These are phyloP conservation scores for Ictalurus furcatus DNA, from an alignment of 2,113 vertebrate genomes.

Conservation along the genomic window DNA sequence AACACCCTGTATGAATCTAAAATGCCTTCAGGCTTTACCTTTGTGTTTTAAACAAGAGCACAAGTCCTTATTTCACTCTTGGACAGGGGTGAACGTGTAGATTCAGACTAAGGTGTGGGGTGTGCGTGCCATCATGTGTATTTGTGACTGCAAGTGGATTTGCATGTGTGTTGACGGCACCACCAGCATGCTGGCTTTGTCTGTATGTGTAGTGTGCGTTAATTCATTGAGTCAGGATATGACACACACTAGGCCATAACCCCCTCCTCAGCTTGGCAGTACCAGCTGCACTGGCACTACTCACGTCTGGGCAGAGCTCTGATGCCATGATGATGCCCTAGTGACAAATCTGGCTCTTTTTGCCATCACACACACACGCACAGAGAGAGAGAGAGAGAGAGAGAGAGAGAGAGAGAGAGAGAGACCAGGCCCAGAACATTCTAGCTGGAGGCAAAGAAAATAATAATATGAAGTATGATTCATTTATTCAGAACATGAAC, in stretches of 20 bases:
- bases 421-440: conserved; percentile 3
- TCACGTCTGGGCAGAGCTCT: conserved; percentile 25
- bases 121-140: background rate
- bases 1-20: background rate
- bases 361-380: background rate
- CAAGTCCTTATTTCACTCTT: background rate
- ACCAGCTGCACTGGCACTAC: conserved; percentile 5
- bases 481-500: conserved; percentile 26
- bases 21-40: background rate
- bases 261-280: conserved; percentile 27
- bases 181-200: conserved; percentile 31
- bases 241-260: conserved; percentile 38
- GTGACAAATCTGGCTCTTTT: conserved; percentile 31
- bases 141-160: conserved; percentile 9
- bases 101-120: background rate
- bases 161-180: conserved; percentile 19
- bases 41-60: background rate
- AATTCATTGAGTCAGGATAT: conserved; percentile 38
- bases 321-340: conserved; percentile 25
- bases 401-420: background rate
- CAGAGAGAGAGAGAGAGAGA: too few species aligned
- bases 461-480: conserved; percentile 29
- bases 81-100: conserved; percentile 10
- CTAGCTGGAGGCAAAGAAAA: conserved; percentile 28
- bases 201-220: conserved; percentile 29